A percentile compares a stretch with the other conserved stretches of the same genome.
Conservation (phyloP, 1,140 invertebrate species). For the Mercenaria mercenaria region DNA sequence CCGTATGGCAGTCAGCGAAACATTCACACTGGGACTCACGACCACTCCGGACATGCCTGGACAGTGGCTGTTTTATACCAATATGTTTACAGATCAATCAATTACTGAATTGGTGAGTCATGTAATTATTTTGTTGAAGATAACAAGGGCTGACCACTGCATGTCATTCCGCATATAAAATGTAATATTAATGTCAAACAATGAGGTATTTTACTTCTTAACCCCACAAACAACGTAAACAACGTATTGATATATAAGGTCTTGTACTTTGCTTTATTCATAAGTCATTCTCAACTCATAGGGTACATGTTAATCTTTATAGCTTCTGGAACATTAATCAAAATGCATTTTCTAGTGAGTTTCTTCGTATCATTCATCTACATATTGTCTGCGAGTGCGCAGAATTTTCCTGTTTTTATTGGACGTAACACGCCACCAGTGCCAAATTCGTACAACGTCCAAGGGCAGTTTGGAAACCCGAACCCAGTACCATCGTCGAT, state of each 20-base stretch:
- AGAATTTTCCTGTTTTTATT: constrained; percentile 45
- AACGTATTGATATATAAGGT: neutral
- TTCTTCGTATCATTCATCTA: neutral
- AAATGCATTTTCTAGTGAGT: neutral
- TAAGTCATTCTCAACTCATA: neutral
- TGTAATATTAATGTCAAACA: constrained; percentile 3
- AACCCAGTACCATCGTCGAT: neutral
- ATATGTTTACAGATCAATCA: constrained; percentile 1
- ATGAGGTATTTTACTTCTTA: neutral
- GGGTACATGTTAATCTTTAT: neutral
- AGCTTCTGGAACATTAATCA: neutral
- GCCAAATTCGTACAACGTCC: neutral
- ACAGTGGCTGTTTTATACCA: neutral
- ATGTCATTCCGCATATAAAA: neutral
- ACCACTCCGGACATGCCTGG: neutral
- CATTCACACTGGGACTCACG: neutral
- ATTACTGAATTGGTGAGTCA: neutral
- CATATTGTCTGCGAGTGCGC: neutral
- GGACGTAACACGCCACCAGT: constrained; percentile 46
- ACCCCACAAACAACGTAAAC: constrained; percentile 8
- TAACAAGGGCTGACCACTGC: neutral
- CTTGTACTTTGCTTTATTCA: neutral
- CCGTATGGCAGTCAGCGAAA: neutral
- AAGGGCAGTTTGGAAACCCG: neutral
- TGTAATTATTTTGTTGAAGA: neutral